These are phyloP conservation scores for Microcebus ravelobensis DNA, from an alignment of 2,113 vertebrate genomes.

Conservation along the genomic window DNA sequence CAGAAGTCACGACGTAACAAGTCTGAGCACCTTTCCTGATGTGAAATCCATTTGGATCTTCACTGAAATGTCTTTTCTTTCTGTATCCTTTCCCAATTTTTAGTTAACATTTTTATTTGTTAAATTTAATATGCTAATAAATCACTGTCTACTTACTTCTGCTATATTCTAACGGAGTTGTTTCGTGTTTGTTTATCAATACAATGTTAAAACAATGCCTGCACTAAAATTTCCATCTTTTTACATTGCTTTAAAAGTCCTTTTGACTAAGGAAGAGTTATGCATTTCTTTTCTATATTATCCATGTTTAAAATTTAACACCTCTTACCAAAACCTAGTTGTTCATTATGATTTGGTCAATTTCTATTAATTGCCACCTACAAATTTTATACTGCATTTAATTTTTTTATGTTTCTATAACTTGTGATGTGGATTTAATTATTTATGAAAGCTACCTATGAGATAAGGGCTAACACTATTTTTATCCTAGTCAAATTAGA, in stretches of 20 bases:
- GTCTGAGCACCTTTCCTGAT: not conserved
- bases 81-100: not conserved
- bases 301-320: not conserved
- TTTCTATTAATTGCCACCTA: not conserved
- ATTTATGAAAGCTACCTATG: not conserved
- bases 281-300: not conserved
- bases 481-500: not conserved
- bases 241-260: not conserved
- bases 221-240: not conserved
- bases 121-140: too few relatives aligned
- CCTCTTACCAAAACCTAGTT: not conserved
- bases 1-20: accelerated
- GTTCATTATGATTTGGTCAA: not conserved
- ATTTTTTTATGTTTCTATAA: too few relatives aligned
- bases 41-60: accelerated
- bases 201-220: not conserved
- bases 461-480: not conserved
- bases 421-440: not conserved
- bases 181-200: not conserved
- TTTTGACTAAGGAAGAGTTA: not conserved
- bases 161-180: accelerated
- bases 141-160: too few relatives aligned
- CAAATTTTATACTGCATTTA: not conserved
- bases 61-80: not conserved
- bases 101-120: not conserved